Evolutionary conservation across 2,888 invertebrate species (phyloP).

Genomic region (Clunio marinus): DNA sequence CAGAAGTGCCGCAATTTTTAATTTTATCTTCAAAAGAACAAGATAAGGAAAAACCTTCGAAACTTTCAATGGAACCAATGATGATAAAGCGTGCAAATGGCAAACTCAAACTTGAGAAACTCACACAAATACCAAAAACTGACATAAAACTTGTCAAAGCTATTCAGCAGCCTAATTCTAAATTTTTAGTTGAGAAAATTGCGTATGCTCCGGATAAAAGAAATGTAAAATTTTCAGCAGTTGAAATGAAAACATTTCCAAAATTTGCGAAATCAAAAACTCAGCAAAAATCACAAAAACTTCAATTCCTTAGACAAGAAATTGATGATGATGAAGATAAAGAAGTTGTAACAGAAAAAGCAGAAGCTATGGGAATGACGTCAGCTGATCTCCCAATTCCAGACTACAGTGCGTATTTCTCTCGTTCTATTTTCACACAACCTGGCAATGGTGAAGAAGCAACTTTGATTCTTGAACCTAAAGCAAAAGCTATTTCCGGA

Average conservation of each 20-base stretch:
- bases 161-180: constrained; percentile 46
- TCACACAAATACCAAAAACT: background rate
- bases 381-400: constrained; percentile 44
- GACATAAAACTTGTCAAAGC: constrained; percentile 46
- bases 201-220: constrained; percentile 46
- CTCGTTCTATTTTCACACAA: constrained; percentile 44
- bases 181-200: constrained; percentile 48
- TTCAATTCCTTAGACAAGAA: background rate
- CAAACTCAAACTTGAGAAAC: constrained; percentile 29
- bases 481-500: constrained; percentile 63
- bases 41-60: background rate
- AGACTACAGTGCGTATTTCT: constrained; percentile 48
- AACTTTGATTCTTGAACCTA: constrained; percentile 59
- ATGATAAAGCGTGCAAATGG: constrained; percentile 28
- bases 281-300: constrained; percentile 29
- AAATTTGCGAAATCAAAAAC: background rate
- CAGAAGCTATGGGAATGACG: constrained; percentile 41
- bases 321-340: constrained; percentile 42
- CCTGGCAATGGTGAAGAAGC: constrained; percentile 42
- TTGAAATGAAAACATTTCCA: background rate
- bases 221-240: constrained; percentile 41
- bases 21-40: background rate
- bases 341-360: constrained; percentile 46
- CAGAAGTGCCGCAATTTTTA: background rate
- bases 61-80: constrained; percentile 25